Base-by-base conservation (phyloP, 2,113 vertebrate species). In the Lucifuga dentata region DNA sequence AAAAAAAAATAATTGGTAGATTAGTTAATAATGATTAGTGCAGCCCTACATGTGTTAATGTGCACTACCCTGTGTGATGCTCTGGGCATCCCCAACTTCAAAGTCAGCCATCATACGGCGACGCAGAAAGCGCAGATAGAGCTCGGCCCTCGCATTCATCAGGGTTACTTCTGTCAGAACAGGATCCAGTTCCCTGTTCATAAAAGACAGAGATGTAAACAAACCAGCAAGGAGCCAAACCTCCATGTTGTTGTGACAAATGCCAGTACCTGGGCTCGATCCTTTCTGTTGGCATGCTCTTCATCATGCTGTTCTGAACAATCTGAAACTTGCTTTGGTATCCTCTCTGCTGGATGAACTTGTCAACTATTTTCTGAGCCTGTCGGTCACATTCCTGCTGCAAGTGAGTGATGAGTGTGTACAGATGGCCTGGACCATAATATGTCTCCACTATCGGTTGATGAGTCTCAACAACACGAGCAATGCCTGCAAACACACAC, bases 361-460 rank as follows among this genome's bases (percentile, higher is more conserved):
- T 95, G 77, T 98, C 96, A 19, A 98, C 97, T 55, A 99, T 95
- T 76, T 94, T 98, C 80, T 99, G 95, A 23, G 95, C 94, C 72
- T 98, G 98, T 16, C 43, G 88, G 91, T 99, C 98, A 1, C 97
- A 99, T 78, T 99, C 98, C 36, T 93, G 92, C 75, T 99, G 97
- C 59, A 99, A 91, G 85, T 99, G 95, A 78, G 93, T 96, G 83
- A 98, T 96, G 45, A 99, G 93, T 3, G 93, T 95, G 85, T 94
- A 96, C 39, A 99, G 94, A 71, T 94, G 93, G 5, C 98, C 98
- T 0, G 95, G 97, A 3, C 98, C 98, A 0, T 99, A 99, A 79
- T 98, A 99, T 0, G 98, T 99, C 84, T 99, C 98, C 51, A 99
- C 95, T 0, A 99, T 98, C 11, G 96, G 96, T 49, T 99, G 98